Conservation (phyloP, 2,888 invertebrate species). For the Masnerella sp. region DNA sequence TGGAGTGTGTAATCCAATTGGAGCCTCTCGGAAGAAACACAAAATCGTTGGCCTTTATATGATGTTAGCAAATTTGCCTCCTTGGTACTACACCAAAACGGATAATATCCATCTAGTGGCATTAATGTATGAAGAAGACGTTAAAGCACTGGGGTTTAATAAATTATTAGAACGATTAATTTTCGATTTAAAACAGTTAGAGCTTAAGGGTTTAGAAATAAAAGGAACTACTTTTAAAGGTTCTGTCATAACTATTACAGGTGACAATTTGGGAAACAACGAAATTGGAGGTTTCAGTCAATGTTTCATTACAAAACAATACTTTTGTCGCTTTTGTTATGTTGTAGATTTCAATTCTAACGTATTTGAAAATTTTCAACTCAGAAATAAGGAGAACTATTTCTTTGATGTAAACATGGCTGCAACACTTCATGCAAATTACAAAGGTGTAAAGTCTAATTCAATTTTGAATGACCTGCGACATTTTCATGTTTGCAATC, state of each 20-base stretch:
- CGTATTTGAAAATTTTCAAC: neutral
- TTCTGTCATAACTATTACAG: constrained; percentile 53
- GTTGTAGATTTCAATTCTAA: neutral
- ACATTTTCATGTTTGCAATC: constrained; percentile 62
- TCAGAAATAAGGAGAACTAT: constrained; percentile 3
- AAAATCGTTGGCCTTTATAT: constrained; percentile 65
- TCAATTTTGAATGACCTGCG: constrained; percentile 60
- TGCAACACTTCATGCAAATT: constrained; percentile 13
- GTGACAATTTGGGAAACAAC: constrained; percentile 48
- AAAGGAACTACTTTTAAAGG: constrained; percentile 52
- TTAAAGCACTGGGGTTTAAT: constrained; percentile 62
- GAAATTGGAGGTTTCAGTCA: constrained; percentile 66
- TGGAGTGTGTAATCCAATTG: neutral
- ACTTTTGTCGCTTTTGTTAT: constrained; percentile 63
- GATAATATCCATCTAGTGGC: constrained; percentile 65
- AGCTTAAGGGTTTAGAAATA: constrained; percentile 58
- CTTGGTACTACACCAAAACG: constrained; percentile 60
- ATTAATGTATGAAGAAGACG: constrained; percentile 62
- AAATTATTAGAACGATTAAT: constrained; percentile 59
- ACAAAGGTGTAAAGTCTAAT: constrained; percentile 55
- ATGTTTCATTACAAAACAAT: constrained; percentile 59
- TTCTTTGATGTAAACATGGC: constrained; percentile 6
- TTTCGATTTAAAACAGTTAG: constrained; percentile 61
- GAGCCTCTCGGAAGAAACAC: constrained; percentile 46
- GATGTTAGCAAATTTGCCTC: constrained; percentile 61